Evolutionary conservation across 2,888 invertebrate species (phyloP), one percentile per base, ranked within the genome.

Genomic region (Hydropsyche betteni): DNA sequence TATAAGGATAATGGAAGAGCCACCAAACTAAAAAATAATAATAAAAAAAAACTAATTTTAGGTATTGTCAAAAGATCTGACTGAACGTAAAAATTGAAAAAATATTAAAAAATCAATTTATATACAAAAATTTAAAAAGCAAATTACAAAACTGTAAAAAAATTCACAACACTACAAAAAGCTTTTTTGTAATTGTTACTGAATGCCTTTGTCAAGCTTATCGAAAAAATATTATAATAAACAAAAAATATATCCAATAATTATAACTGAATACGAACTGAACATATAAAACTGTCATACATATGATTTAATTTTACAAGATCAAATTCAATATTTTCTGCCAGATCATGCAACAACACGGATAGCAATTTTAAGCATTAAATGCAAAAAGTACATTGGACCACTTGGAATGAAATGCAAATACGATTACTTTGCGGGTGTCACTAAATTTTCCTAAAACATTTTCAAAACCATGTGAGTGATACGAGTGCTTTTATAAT

Each of bases 81-180:
- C 55, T 71, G 51, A 73, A 61, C 75, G 68, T 74, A 76, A 24
- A 24, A 24, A 24, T 75, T 74, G 76, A 55, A 79, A 70, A 81
- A 80, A 81, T 24, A 83, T 81, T 82, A 83, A 68, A 83, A n/a
- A 80, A 75, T 70, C n/a, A 55, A 24, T 38, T 36, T 64, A 53
- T 64, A 58, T 53, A 73, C 74, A 74, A 14, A 53, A 16, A 53
- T 12, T n/a, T 53, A 53, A 8, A 24, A 58, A 58, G 58, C 58
- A 16, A 8, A 58, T 58, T 16, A 58, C 58, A 16, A 8, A 2
- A 58, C 58, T 16, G 12, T 53, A 14, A n/a, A n/a, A 53, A 53
- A 53, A 14, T 53, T 14, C 53, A 53, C 53, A 53, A 53, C 8
- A 16, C 58, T 58, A 58, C 58, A 58, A 58, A 58, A 58, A 58